Evolutionary conservation across 2,797 vertebrate species (phyloP).

Genomic region (Rhinella marina): DNA sequence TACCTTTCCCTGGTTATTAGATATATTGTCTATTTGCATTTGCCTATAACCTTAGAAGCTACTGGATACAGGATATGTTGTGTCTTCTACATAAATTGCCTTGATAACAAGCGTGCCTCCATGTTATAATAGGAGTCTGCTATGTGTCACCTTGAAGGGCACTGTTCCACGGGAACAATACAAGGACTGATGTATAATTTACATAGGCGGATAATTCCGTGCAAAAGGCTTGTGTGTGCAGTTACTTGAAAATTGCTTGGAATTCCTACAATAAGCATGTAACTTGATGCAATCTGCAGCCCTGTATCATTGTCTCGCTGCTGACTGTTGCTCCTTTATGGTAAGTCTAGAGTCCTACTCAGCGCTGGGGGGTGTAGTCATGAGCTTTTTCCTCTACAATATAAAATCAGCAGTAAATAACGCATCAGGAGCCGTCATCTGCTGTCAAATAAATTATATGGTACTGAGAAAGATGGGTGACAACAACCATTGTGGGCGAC

Average conservation of each 20-base stretch:
- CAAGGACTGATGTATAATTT: constrained; percentile 13
- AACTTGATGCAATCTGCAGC: constrained; percentile 1
- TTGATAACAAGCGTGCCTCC: neutral
- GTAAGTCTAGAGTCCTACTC: neutral
- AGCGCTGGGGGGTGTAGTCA: neutral
- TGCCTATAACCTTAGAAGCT: neutral
- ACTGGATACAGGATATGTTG: neutral
- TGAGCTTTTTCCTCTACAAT: neutral
- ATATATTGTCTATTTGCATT: neutral
- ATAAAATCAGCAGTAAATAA: neutral
- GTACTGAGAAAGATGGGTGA: neutral
- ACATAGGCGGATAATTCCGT: constrained; percentile 9
- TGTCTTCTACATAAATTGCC: neutral
- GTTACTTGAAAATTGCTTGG: constrained; percentile 13
- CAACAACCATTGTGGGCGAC: neutral
- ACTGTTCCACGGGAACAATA: neutral
- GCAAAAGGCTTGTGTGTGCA: constrained; percentile 19
- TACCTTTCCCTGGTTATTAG: neutral
- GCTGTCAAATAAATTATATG: neutral
- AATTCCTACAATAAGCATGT: constrained; percentile 18
- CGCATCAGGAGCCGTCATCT: neutral
- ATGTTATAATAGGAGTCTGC: constrained; percentile 13
- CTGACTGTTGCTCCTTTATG: constrained; percentile 22
- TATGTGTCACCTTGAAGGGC: constrained; percentile 8
- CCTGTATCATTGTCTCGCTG: neutral